phyloP scores from a whole-genome alignment of 2,888 invertebrate genomes.

The Conops quadrifasciatus region DNA sequence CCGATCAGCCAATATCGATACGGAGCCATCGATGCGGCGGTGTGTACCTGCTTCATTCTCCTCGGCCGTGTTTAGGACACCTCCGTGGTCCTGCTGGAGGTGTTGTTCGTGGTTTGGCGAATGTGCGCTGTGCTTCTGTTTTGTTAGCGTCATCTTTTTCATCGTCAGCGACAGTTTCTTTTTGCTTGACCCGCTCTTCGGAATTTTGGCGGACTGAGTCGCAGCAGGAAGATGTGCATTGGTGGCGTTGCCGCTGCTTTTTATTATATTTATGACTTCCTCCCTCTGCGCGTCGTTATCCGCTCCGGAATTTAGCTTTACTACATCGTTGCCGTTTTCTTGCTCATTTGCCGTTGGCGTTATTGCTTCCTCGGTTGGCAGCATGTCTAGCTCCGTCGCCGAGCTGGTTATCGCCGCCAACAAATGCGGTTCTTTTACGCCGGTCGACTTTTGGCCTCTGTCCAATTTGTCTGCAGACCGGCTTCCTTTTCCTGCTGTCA shows the following conservation, averaged over 20 bases:
- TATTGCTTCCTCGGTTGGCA: conserved; percentile 50
- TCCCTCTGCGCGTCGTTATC: conserved; percentile 32
- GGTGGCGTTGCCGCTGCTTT: conserved; percentile 30
- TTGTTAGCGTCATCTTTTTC: conserved; percentile 59
- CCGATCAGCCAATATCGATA: not conserved
- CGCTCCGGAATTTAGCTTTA: conserved; percentile 19
- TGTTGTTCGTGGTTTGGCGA: conserved; percentile 17
- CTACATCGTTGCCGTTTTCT: conserved; percentile 43
- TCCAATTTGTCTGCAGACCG: conserved; percentile 47
- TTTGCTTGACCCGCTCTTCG: conserved; percentile 44
- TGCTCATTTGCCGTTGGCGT: conserved; percentile 44
- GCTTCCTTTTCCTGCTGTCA: conserved; percentile 39
- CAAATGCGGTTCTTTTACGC: conserved; percentile 40
- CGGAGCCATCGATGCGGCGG: not conserved
- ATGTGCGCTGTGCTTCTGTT: conserved; percentile 44
- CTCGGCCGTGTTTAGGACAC: conserved; percentile 36
- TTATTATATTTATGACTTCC: conserved; percentile 20
- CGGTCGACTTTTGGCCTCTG: conserved; percentile 44
- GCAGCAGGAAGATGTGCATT: conserved; percentile 18
- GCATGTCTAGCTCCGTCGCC: conserved; percentile 22
- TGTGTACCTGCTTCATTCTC: conserved; percentile 38
- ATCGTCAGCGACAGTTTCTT: conserved; percentile 54
- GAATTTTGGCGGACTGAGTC: conserved; percentile 10
- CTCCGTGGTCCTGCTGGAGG: conserved; percentile 29
- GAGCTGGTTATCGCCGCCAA: conserved; percentile 37